These are phyloP conservation scores for Aphaenogaster ashmeadi DNA, from an alignment of 1,140 invertebrate genomes.

Conservation along the genomic window DNA sequence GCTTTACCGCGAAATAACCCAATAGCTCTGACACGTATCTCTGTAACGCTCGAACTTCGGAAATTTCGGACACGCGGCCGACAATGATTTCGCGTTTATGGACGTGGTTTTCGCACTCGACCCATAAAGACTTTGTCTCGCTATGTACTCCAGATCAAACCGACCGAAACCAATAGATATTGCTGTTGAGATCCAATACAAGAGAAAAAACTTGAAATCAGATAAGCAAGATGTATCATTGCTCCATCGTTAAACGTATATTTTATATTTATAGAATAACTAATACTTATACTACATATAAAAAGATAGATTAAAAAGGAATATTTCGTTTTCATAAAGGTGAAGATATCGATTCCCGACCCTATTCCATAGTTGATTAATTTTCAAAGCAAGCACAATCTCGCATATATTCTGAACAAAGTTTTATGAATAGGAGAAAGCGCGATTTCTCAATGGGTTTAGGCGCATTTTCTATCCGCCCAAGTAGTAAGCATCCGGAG, in stretches of 20 bases:
- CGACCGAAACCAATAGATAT: not conserved
- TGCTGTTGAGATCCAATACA: not conserved
- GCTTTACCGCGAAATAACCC: conserved; percentile 63
- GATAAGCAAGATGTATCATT: not conserved
- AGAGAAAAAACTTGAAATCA: not conserved
- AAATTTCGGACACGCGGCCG: conserved; percentile 46
- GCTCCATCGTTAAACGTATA: not conserved
- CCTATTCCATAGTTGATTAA: not conserved
- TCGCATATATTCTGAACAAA: not conserved
- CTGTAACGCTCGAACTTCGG: conserved; percentile 50
- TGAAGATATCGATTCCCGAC: not conserved
- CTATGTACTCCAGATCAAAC: not conserved
- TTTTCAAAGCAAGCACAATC: not conserved
- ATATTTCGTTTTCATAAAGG: not conserved
- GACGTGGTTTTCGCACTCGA: conserved; percentile 20
- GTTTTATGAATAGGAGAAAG: not conserved
- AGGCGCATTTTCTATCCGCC: not conserved
- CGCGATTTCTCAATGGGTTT: conserved; percentile 1
- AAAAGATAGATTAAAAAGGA: not conserved
- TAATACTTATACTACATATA: not conserved
- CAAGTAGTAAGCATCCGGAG: conserved; percentile 43
- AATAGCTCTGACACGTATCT: conserved; percentile 62
- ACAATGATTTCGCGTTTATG: conserved; percentile 52
- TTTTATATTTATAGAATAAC: not conserved
- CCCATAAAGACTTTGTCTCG: not conserved